Conservation (phyloP, 2,797 vertebrate species). For the Pipistrellus kuhlii region DNA sequence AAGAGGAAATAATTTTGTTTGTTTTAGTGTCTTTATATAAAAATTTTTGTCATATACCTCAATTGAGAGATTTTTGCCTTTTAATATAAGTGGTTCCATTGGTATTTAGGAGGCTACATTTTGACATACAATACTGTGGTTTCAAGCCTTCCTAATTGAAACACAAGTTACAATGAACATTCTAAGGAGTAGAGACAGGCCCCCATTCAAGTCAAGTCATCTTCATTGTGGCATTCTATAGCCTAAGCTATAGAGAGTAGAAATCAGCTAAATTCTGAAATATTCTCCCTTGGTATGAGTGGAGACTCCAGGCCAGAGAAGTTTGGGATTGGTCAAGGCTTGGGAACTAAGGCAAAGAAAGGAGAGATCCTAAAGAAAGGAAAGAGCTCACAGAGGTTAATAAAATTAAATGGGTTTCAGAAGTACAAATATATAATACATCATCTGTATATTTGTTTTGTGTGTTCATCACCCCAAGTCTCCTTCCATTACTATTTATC, state of each 20-base stretch:
- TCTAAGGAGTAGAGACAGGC: not conserved
- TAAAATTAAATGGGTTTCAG: not conserved
- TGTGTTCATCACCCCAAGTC: not conserved
- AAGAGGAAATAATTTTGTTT: not conserved
- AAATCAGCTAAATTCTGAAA: constrained; percentile 29
- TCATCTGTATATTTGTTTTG: not conserved
- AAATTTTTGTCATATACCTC: not conserved
- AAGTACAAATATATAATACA: not conserved
- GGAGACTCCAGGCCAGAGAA: not conserved
- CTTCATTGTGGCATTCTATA: not conserved
- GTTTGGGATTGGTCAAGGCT: not conserved
- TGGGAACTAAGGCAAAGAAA: not conserved
- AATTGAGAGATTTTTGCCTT: not conserved
- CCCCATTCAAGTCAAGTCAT: not conserved
- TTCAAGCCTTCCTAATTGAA: not conserved
- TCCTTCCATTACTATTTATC: not conserved
- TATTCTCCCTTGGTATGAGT: not conserved
- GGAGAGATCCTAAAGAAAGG: not conserved
- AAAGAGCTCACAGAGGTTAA: not conserved
- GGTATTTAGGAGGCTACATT: not conserved
- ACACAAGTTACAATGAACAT: not conserved
- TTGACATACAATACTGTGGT: not conserved
- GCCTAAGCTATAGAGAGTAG: not conserved
- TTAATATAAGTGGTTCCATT: not conserved
- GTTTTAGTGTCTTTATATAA: not conserved